phyloP scores from a whole-genome alignment of 2,888 invertebrate species.

The Rhagophthalmus giganteus region DNA sequence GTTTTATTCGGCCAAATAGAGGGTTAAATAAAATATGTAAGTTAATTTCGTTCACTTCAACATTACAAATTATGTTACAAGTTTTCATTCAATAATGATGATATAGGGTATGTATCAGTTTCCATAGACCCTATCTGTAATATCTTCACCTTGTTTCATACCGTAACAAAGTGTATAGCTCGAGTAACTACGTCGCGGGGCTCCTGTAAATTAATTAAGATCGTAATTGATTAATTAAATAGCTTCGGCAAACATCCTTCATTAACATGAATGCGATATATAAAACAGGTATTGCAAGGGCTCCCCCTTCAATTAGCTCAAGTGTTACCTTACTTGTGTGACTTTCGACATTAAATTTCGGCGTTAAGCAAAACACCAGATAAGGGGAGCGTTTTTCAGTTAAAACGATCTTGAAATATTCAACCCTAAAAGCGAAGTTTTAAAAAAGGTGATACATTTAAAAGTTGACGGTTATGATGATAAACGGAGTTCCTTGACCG shows the following conservation, averaged over 20 bases:
- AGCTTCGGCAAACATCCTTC: conserved; percentile 41
- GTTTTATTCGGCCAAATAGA: too few species aligned
- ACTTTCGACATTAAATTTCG: neutral
- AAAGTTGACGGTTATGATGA: conserved; percentile 29
- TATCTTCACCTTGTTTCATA: conserved; percentile 15
- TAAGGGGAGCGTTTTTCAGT: neutral
- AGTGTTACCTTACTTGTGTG: conserved; percentile 12
- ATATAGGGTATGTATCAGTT: conserved; percentile 17
- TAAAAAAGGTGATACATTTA: conserved; percentile 10
- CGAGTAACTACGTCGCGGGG: conserved; percentile 23
- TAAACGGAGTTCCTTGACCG: conserved; percentile 40
- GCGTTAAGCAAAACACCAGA: too few species aligned
- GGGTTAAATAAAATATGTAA: too few species aligned
- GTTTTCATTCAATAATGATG: conserved; percentile 17
- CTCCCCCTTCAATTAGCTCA: conserved; percentile 13
- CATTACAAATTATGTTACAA: too few species aligned
- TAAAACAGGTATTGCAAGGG: conserved; percentile 5
- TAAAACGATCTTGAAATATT: too few species aligned
- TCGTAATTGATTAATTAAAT: conserved; percentile 45
- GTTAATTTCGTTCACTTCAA: too few species aligned
- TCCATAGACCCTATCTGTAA: conserved; percentile 9
- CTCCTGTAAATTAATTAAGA: conserved; percentile 43
- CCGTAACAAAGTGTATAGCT: conserved; percentile 16
- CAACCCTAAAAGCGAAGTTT: conserved; percentile 1
- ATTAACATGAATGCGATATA: conserved; percentile 35